Evolutionary conservation across 2,888 invertebrate genomes (phyloP), one percentile per base, ranked within the genome.

Genomic region (Himalopsyche japonica): DNA sequence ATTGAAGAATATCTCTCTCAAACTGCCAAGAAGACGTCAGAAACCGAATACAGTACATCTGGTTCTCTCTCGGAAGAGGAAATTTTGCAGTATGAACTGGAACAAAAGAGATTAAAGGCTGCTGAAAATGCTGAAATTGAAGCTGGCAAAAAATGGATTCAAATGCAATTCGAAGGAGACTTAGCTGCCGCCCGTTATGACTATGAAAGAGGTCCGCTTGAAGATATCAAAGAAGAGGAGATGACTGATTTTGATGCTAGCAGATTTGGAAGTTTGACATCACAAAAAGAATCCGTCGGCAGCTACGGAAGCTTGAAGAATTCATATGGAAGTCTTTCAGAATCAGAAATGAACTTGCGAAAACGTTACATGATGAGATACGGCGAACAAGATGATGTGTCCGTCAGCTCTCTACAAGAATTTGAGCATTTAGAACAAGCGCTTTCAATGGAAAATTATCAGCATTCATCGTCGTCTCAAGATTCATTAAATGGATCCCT

Each of bases 201-300:
- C 87, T 95, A 96, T 87, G 96, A 97, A 88, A 93, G 97, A 85
- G 95, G 97, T 20, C 95, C 97, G 5, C 90, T 98, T 64, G 98
- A 98, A 91, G 98, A 98, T 88, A 98, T 97, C 76, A 97, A 97
- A 91, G 97, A 97, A 90, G 98, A 98, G 90, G 98, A 98, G 91
- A 94, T 95, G 89, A 96, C 97, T 80, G 97, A 97, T 89, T 96
- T 97, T 89, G 96, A 97, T 89, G 96, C 94, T 37, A 95, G 95
- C 88, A 92, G 95, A 89, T 94, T 95, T 86, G 95, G 95, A n/a
- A 96, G 96, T 88, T 91, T 96, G 80, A 95, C 95, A 80, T 96
- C 96, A 32, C 95, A 96, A 88, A 95, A 95, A 87, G 95, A 95
- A 88, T 95, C 95, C 0, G 95, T 97, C 79, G 97, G 97, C 48